These are phyloP conservation scores for Archips xylosteana DNA, from an alignment of 2,888 invertebrate species.

Conservation along the genomic window DNA sequence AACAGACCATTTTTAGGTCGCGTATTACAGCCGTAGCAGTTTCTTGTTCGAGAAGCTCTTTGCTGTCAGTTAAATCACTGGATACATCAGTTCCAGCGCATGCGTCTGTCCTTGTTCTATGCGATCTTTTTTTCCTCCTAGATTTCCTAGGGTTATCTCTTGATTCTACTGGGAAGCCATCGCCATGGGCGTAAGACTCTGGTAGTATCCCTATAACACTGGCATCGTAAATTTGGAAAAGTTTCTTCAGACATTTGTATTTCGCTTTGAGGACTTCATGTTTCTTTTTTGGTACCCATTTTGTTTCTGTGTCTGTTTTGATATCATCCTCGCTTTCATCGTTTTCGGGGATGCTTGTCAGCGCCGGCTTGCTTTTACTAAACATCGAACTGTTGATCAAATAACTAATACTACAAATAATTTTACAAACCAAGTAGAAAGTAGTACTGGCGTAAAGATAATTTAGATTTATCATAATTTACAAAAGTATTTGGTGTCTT, in stretches of 20 bases:
- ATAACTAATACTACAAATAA: conserved; percentile 54
- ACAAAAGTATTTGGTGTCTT: conserved; percentile 50
- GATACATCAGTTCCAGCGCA: conserved; percentile 65
- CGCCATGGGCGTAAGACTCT: conserved; percentile 49
- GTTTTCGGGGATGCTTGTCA: conserved; percentile 70
- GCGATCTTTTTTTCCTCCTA: conserved; percentile 59
- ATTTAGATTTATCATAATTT: conserved; percentile 76
- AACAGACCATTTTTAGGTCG: conserved; percentile 54
- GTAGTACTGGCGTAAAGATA: conserved; percentile 64
- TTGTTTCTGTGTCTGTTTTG: conserved; percentile 47
- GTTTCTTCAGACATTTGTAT: conserved; percentile 77
- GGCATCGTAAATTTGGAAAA: conserved; percentile 79
- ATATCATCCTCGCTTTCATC: conserved; percentile 62
- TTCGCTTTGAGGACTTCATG: conserved; percentile 79
- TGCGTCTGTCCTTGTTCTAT: conserved; percentile 71
- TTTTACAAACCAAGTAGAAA: conserved; percentile 66
- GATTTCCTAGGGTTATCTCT: conserved; percentile 44
- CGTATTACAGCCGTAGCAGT: conserved; percentile 58
- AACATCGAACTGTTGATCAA: conserved; percentile 53
- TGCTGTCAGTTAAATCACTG: conserved; percentile 50
- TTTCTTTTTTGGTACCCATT: conserved; percentile 80
- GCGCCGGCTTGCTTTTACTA: conserved; percentile 53
- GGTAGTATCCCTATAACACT: conserved; percentile 73
- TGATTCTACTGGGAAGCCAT: conserved; percentile 41
- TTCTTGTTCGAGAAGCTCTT: conserved; percentile 34